Conservation (phyloP, 2,888 invertebrate genomes). For the Cepaea hortensis region DNA sequence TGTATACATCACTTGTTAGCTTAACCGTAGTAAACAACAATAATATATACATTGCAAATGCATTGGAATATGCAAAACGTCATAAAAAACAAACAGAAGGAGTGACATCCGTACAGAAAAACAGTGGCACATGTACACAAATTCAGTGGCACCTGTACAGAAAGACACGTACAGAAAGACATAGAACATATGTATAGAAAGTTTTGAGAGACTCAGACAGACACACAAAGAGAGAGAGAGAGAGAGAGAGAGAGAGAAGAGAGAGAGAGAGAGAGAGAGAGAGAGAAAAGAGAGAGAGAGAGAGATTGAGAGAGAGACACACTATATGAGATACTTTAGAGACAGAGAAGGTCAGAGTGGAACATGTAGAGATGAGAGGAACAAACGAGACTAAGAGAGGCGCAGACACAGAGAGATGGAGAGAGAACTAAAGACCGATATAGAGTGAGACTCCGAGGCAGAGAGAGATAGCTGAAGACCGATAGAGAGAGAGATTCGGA, state of each 20-base stretch:
- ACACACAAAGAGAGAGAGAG: background rate
- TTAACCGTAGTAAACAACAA: no score
- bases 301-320: no score
- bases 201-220: background rate
- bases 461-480: background rate
- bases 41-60: no score
- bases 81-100: no score
- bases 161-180: background rate
- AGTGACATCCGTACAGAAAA: no score
- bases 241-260: slow-evolving; percentile 1
- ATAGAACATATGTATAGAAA: background rate
- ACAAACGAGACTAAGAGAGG: background rate
- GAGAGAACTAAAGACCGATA: background rate
- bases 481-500: background rate
- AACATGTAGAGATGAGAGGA: background rate
- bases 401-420: background rate
- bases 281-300: background rate
- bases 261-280: background rate
- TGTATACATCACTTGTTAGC: no score
- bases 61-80: no score
- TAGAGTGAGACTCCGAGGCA: background rate
- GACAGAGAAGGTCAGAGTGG: background rate
- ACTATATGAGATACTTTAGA: no score
- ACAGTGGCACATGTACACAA: no score
- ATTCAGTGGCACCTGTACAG: background rate